Conservation (phyloP, 1,140 invertebrate genomes). For the Pentalonia nigronervosa region DNA sequence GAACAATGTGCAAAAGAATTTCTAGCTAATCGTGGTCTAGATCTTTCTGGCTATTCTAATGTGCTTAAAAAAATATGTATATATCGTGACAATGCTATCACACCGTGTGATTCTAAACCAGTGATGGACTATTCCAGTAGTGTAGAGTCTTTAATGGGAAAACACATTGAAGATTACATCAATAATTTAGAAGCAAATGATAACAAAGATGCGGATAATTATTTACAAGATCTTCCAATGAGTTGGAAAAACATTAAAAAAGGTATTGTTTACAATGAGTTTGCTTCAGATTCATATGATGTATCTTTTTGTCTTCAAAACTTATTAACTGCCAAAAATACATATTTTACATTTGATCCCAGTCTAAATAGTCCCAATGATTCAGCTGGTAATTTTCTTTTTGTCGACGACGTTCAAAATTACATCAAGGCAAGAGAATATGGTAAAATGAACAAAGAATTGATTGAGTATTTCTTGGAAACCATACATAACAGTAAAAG, state of each 20-base stretch:
- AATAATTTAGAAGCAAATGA: conserved; percentile 30
- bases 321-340: neutral
- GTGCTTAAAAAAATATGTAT: conserved; percentile 37
- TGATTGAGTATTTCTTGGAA: conserved; percentile 33
- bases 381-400: neutral
- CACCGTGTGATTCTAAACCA: conserved; percentile 8
- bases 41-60: conserved; percentile 13
- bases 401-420: neutral
- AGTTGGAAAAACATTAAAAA: conserved; percentile 43
- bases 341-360: conserved; percentile 22
- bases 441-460: neutral
- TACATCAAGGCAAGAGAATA: conserved; percentile 4
- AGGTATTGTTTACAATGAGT: conserved; percentile 12
- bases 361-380: neutral
- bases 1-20: conserved; percentile 50
- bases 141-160: conserved; percentile 45
- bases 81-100: neutral
- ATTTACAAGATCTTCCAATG: neutral
- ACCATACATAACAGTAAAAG: neutral
- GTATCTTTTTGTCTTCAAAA: conserved; percentile 52
- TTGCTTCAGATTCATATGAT: conserved; percentile 47
- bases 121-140: conserved; percentile 53
- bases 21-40: conserved; percentile 38
- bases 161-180: conserved; percentile 46
- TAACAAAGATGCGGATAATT: neutral